Percentiles rank a stretch among this genome's conserved stretches.
Conservation (phyloP, 2,888 invertebrate species). For the Lasius platythorax region DNA sequence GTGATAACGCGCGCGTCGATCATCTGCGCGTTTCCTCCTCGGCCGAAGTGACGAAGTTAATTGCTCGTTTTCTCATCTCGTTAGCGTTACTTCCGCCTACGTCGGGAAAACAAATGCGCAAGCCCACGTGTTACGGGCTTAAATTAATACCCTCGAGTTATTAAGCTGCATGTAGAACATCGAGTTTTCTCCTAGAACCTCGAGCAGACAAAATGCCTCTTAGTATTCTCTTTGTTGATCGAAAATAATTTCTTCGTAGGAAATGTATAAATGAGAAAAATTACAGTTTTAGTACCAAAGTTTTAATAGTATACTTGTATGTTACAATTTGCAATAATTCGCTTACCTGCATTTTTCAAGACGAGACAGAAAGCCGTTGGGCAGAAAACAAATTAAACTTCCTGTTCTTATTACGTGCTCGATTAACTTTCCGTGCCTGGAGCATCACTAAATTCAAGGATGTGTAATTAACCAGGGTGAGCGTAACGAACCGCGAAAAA, state of each 20-base stretch:
- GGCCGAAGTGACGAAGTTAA: conserved; percentile 80
- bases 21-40: conserved; percentile 67
- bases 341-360: conserved; percentile 32
- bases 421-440: conserved; percentile 75
- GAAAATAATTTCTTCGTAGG: not conserved
- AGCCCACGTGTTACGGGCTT: conserved; percentile 43
- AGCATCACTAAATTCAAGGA: conserved; percentile 70
- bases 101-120: conserved; percentile 44
- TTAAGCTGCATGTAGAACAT: conserved; percentile 26
- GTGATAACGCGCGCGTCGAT: conserved; percentile 69
- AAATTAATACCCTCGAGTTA: conserved; percentile 40
- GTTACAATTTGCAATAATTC: conserved; percentile 5
- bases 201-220: not conserved
- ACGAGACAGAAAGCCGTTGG: not conserved
- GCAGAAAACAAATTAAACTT: conserved; percentile 72
- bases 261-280: not conserved
- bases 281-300: not conserved
- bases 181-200: conserved; percentile 12
- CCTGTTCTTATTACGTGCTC: conserved; percentile 78
- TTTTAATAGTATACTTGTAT: not conserved
- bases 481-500: conserved; percentile 69
- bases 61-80: conserved; percentile 82
- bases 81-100: conserved; percentile 71
- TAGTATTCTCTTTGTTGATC: not conserved
- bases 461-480: conserved; percentile 69